A percentile compares a stretch with the other conserved stretches of the same genome.
Evolutionary conservation across 2,113 vertebrate species (phyloP).

Genomic region (Hypanus sabinus): DNA sequence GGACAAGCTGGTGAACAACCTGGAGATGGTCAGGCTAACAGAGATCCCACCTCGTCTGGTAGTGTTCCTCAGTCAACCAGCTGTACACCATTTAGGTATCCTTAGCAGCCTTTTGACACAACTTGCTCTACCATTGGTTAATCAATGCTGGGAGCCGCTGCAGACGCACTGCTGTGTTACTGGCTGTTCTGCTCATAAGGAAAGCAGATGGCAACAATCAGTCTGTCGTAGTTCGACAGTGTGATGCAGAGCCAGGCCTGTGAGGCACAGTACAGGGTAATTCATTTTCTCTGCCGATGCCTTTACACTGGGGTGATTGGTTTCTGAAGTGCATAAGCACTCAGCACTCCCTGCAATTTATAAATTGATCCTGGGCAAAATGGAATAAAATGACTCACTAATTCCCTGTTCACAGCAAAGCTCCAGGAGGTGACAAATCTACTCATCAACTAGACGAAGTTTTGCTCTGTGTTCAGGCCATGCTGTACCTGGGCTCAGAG

Average conservation of each 20-base stretch:
- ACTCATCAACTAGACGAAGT: neutral
- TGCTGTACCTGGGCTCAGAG: neutral
- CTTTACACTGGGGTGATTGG: neutral
- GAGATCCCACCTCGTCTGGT: neutral
- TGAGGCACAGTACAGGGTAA: neutral
- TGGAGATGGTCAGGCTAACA: neutral
- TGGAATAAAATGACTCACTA: neutral
- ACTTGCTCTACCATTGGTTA: neutral
- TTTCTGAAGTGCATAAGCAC: neutral
- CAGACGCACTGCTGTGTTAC: neutral
- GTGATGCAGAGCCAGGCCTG: neutral
- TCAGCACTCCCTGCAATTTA: neutral
- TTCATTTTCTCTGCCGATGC: neutral
- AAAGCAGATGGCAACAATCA: constrained; percentile 15
- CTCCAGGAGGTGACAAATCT: neutral
- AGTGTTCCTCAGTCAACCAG: neutral
- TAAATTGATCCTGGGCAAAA: neutral
- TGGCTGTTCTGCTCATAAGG: neutral
- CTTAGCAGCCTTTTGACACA: neutral
- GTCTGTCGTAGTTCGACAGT: neutral
- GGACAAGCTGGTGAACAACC: neutral
- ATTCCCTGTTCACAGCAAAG: neutral
- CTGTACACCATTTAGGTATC: neutral
- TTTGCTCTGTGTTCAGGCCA: neutral
- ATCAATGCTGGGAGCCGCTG: neutral